Percentiles rank a stretch among this genome's conserved stretches.
Conservation (phyloP, 2,113 vertebrate species). For the Monarcha castaneiventris region DNA sequence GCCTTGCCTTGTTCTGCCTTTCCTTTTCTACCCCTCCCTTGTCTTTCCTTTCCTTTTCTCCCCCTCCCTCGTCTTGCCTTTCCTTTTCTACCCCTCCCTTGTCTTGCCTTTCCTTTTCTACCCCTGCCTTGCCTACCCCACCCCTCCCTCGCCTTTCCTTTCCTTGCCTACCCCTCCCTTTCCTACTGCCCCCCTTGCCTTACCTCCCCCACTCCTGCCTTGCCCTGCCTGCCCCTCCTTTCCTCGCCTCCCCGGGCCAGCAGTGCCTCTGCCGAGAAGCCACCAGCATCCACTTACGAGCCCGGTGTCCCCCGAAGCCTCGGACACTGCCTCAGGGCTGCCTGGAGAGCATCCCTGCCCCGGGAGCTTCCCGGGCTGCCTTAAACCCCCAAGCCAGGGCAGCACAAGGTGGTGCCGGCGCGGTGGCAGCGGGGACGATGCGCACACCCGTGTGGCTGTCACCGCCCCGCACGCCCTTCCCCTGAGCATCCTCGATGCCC, state of each 20-base stretch:
- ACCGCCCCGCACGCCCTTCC: background rate
- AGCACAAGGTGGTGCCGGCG: fast-evolving
- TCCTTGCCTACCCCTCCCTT: background rate
- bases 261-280: fast-evolving
- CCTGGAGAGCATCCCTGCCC: background rate
- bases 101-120: too few species aligned
- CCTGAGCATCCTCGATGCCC: background rate
- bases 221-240: background rate
- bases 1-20: too few species aligned
- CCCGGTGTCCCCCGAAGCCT: background rate
- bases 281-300: background rate
- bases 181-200: too few species aligned
- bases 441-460: fast-evolving
- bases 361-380: background rate
- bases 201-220: background rate
- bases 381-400: fast-evolving
- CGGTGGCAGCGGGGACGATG: background rate
- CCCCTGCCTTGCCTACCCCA: background rate
- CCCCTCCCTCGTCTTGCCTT: background rate
- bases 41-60: background rate
- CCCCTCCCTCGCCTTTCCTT: background rate
- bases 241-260: background rate
- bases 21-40: background rate
- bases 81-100: too few species aligned
- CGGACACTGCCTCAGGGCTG: background rate